Evolutionary conservation across 2,113 vertebrate genomes (phyloP).

Genomic region (Oryzias woworae): DNA sequence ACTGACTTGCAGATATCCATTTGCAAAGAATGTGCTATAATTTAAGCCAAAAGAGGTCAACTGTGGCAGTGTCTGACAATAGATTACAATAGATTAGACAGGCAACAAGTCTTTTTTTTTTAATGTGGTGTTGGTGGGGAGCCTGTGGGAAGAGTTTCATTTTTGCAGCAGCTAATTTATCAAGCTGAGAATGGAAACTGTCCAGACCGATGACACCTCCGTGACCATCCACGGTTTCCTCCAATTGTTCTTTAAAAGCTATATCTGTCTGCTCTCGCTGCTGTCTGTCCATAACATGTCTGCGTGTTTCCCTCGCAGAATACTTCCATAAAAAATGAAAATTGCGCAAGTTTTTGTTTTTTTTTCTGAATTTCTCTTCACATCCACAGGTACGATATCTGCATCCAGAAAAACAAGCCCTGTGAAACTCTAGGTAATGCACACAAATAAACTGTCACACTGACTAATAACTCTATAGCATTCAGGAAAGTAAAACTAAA

Average conservation of each 20-base stretch:
- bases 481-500: too few relatives aligned
- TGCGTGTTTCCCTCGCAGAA: constrained; percentile 6
- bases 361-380: constrained; percentile 18
- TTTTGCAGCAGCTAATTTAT: constrained; percentile 52
- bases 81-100: constrained; percentile 21
- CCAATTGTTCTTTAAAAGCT: constrained; percentile 68
- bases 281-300: constrained; percentile 23
- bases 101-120: neutral
- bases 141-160: constrained; percentile 46
- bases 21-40: constrained; percentile 9
- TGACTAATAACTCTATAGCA: too few relatives aligned
- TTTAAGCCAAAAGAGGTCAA: constrained; percentile 18
- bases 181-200: constrained; percentile 54
- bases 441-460: neutral
- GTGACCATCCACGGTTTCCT: constrained; percentile 59
- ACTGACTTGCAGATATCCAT: constrained; percentile 40
- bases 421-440: constrained; percentile 93
- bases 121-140: constrained; percentile 11
- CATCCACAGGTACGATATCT: constrained; percentile 91
- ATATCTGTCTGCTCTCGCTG: constrained; percentile 53
- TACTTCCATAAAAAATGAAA: neutral
- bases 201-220: constrained; percentile 60
- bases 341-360: neutral
- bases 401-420: constrained; percentile 99
- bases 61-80: neutral